A percentile compares a stretch with the other conserved stretches of the same genome.
Evolutionary conservation across 2,113 vertebrate genomes (phyloP).

Genomic region (Synodontis membranacea): DNA sequence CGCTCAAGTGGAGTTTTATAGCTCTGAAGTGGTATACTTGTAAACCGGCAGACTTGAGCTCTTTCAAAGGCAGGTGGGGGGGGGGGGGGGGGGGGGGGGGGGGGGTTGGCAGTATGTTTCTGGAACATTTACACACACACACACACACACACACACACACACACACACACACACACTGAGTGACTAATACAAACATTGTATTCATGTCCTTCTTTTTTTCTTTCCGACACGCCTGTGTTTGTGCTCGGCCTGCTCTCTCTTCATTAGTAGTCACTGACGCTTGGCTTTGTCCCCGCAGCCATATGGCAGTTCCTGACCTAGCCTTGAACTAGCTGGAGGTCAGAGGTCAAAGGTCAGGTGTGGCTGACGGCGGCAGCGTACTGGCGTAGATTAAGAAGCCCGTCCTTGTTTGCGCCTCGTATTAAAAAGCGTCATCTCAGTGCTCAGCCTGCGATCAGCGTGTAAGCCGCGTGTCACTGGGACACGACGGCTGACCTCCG

Average conservation of each 20-base stretch:
- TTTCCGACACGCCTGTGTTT: constrained; percentile 34
- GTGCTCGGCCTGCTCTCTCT: constrained; percentile 1
- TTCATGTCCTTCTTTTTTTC: constrained; percentile 11
- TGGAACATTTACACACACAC: constrained; percentile 25
- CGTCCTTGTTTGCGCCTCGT: constrained; percentile 46
- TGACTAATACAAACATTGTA: constrained; percentile 17
- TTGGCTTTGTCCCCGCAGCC: constrained; percentile 36
- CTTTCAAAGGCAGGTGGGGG: constrained; percentile 52
- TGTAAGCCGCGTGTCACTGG: constrained; percentile 63
- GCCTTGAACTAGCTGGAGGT: constrained; percentile 62
- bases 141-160: constrained; percentile 40
- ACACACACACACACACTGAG: constrained; percentile 38
- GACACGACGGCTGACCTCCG: constrained; percentile 61
- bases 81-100: constrained; percentile 38
- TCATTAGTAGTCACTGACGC: constrained; percentile 42
- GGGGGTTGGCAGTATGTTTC: constrained; percentile 47
- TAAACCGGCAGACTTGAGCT: constrained; percentile 53
- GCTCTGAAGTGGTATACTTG: constrained; percentile 61
- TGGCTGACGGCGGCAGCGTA: constrained; percentile 40
- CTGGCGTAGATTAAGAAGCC: constrained; percentile 38
- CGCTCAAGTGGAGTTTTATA: constrained; percentile 64
- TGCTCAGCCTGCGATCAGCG: constrained; percentile 14
- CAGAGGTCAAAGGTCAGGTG: constrained; percentile 45
- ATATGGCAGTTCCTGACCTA: constrained; percentile 51
- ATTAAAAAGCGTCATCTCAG: constrained; percentile 4